phyloP scores from a whole-genome alignment of 2,797 vertebrate genomes.

The Thripadectes ignobilis region DNA sequence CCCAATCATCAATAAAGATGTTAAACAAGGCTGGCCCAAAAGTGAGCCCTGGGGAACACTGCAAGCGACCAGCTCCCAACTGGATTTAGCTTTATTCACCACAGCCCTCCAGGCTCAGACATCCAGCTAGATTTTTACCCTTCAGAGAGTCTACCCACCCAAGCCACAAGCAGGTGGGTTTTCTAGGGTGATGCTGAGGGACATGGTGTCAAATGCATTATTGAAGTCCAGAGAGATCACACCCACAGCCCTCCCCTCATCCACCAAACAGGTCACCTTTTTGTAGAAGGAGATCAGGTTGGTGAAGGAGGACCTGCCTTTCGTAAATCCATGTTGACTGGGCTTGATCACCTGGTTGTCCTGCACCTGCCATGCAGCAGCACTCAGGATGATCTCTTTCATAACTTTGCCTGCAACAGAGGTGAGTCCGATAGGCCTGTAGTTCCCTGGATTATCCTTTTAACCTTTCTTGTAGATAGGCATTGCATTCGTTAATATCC shows the following conservation, averaged over 20 bases:
- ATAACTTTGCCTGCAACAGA: neutral
- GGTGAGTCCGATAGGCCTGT: neutral
- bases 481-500: neutral
- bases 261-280: neutral
- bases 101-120: neutral
- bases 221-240: neutral
- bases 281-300: neutral
- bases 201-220: neutral
- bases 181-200: neutral
- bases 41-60: neutral
- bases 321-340: neutral
- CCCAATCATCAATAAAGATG: neutral
- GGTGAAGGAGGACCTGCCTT: neutral
- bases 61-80: rapidly evolving
- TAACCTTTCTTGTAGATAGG: neutral
- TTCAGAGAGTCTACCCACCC: neutral
- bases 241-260: neutral
- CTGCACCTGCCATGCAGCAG: neutral
- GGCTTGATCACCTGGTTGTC: neutral
- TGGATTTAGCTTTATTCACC: neutral
- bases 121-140: neutral
- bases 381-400: neutral
- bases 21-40: neutral
- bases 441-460: neutral
- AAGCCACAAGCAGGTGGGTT: neutral